phyloP scores from a whole-genome alignment of 1,140 invertebrate species.

The Diplogasteroides magnus region DNA sequence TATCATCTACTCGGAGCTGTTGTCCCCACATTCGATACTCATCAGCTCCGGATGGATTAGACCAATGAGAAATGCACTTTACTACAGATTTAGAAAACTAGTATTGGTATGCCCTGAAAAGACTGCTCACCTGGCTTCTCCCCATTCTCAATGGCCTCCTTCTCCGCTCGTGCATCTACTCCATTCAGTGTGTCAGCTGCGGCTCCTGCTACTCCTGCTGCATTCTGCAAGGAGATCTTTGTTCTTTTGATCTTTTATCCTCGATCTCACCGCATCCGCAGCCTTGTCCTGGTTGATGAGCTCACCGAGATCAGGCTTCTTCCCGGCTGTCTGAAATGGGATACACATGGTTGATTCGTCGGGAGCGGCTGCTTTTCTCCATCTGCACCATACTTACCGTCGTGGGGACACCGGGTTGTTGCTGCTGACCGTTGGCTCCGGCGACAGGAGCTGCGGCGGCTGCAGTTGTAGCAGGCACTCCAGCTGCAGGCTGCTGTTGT shows the following conservation, averaged over 20 bases:
- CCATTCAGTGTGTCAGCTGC: background rate
- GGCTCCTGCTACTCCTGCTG: background rate
- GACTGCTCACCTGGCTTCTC: background rate
- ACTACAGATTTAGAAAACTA: background rate
- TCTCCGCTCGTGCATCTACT: background rate
- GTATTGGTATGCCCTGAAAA: background rate
- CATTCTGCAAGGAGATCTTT: background rate
- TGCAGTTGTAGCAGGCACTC: background rate
- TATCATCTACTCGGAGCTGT: too few species aligned
- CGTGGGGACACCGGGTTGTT: background rate
- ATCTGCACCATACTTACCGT: background rate
- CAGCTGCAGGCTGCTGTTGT: too few species aligned
- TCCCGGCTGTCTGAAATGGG: background rate
- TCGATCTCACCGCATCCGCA: background rate
- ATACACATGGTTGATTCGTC: too few species aligned
- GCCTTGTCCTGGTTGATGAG: background rate
- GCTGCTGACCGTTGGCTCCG: too few species aligned
- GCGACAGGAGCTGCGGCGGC: background rate
- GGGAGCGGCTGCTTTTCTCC: background rate
- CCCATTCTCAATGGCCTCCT: background rate
- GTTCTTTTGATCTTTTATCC: background rate
- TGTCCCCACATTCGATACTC: too few species aligned
- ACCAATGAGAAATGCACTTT: background rate
- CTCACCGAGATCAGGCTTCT: background rate
- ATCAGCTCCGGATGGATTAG: too few species aligned